A percentile compares a stretch with the other conserved stretches of the same genome.
Evolutionary conservation across 2,888 invertebrate genomes (phyloP).

Genomic region (Lycaena phlaeas): DNA sequence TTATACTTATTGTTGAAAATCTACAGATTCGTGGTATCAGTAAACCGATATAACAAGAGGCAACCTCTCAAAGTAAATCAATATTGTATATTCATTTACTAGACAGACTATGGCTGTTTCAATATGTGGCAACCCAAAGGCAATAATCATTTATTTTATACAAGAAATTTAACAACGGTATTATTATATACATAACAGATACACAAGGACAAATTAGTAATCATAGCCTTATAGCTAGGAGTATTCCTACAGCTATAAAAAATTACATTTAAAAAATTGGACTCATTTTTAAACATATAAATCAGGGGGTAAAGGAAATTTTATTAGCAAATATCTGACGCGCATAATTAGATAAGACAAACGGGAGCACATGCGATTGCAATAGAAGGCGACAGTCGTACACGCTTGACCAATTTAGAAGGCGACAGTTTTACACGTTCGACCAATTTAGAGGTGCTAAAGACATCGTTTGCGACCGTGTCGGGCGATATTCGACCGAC

Average conservation of each 20-base stretch:
- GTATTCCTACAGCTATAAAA: neutral
- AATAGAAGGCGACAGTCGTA: neutral
- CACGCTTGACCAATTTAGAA: neutral
- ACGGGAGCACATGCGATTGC: neutral
- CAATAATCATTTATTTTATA: too few relatives aligned
- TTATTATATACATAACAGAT: neutral
- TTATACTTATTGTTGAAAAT: too few relatives aligned
- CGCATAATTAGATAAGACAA: neutral
- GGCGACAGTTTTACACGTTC: neutral
- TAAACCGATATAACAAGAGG: too few relatives aligned
- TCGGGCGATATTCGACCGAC: conserved; percentile 79
- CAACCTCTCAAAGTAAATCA: too few relatives aligned
- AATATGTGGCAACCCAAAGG: too few relatives aligned
- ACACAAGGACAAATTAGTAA: neutral
- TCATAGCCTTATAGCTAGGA: neutral
- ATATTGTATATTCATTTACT: too few relatives aligned
- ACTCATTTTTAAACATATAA: neutral
- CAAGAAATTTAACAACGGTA: neutral
- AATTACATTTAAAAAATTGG: neutral
- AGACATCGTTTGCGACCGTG: conserved; percentile 72
- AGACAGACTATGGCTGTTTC: too few relatives aligned
- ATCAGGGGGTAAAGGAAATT: conserved; percentile 6
- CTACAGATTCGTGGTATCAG: too few relatives aligned
- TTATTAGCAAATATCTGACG: neutral
- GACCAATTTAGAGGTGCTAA: neutral